Conservation (phyloP, 2,113 vertebrate genomes). For the Amphiprion ocellaris region DNA sequence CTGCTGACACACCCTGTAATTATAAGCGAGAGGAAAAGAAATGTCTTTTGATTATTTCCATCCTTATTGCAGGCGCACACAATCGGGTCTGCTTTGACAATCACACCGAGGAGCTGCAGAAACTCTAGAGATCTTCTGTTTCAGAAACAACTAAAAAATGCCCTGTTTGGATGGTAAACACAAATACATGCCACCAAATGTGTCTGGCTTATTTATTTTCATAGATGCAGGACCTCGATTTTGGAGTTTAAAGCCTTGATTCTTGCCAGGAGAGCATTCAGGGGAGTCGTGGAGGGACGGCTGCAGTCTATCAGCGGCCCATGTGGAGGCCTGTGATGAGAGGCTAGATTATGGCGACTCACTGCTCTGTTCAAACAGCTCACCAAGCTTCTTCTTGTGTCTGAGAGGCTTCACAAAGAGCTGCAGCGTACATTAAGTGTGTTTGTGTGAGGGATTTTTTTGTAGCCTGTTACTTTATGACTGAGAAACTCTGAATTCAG, state of each 20-base stretch:
- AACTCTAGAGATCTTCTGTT: neutral
- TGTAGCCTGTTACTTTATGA: too few species aligned
- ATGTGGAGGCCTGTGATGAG: slow-evolving; percentile 50
- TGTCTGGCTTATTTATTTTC: slow-evolving; percentile 20
- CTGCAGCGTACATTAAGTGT: neutral
- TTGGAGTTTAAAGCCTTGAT: slow-evolving; percentile 4
- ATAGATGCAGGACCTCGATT: slow-evolving; percentile 8
- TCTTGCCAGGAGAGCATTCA: slow-evolving; percentile 18
- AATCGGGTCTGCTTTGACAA: slow-evolving; percentile 47
- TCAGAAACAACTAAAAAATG: slow-evolving; percentile 1
- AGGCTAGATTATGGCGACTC: slow-evolving; percentile 40
- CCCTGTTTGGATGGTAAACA: neutral
- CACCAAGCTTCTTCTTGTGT: neutral
- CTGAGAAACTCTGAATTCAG: too few species aligned
- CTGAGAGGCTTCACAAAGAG: neutral
- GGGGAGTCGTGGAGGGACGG: slow-evolving; percentile 12
- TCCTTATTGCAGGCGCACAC: slow-evolving; percentile 61
- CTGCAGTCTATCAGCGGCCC: slow-evolving; percentile 44
- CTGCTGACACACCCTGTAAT: slow-evolving; percentile 89
- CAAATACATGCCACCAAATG: too few species aligned
- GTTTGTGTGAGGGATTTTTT: neutral
- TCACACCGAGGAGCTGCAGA: slow-evolving; percentile 22
- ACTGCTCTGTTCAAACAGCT: slow-evolving; percentile 17
- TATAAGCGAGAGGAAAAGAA: slow-evolving; percentile 84
- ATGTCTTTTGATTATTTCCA: slow-evolving; percentile 82